A percentile compares a stretch with the other conserved stretches of the same genome.
These are phyloP conservation scores for Oscheius onirici DNA, from an alignment of 2,888 invertebrate genomes.

Conservation along the genomic window DNA sequence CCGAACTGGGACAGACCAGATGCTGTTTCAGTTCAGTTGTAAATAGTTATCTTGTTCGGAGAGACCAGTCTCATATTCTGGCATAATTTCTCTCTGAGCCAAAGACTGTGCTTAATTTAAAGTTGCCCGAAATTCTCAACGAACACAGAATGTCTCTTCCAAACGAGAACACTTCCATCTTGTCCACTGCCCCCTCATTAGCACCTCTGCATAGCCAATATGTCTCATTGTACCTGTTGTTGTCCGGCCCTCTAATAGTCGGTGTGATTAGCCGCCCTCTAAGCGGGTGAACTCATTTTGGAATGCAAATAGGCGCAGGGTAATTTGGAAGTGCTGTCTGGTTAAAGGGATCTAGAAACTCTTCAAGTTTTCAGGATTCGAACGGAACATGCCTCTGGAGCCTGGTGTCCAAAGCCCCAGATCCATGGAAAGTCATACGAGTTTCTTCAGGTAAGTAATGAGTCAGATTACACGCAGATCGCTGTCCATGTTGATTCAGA, in stretches of 20 bases:
- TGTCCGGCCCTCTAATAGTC: conserved; percentile 5
- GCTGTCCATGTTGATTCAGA: conserved; percentile 11
- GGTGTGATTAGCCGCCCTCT: conserved; percentile 18
- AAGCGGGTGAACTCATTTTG: conserved; percentile 7
- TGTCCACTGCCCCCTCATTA: background rate
- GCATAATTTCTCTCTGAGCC: too few relatives aligned
- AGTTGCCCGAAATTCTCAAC: background rate
- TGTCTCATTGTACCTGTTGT: conserved; percentile 25
- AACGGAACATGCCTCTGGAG: conserved; percentile 85
- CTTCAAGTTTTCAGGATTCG: conserved; percentile 79
- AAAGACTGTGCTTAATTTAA: too few relatives aligned
- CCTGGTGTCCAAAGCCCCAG: conserved; percentile 86
- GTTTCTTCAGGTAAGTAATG: conserved; percentile 57
- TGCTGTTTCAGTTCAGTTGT: too few relatives aligned
- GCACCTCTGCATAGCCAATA: conserved; percentile 24
- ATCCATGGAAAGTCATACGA: conserved; percentile 62
- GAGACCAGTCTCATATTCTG: too few relatives aligned
- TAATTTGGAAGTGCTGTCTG: background rate
- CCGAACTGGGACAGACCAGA: too few relatives aligned
- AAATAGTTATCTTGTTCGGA: too few relatives aligned
- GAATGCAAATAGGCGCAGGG: conserved; percentile 14
- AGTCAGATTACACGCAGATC: background rate
- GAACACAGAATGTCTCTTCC: too few relatives aligned
- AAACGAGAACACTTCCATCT: too few relatives aligned
- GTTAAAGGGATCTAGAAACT: background rate